phyloP scores from a whole-genome alignment of 2,888 invertebrate genomes.

The Cataglyphis cursor region DNA sequence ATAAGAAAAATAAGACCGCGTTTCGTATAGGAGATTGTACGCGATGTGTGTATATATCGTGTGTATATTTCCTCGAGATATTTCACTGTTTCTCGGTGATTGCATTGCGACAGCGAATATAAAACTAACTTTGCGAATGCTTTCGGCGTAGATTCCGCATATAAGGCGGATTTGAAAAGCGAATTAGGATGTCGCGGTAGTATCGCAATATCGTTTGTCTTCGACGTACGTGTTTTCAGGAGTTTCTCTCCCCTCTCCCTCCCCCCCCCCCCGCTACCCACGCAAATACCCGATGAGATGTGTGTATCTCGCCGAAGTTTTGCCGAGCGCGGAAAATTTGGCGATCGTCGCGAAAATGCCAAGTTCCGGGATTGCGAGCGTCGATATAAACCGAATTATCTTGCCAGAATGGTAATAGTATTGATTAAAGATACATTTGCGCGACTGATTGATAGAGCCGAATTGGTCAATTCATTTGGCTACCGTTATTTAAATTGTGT shows the following conservation, averaged over 20 bases:
- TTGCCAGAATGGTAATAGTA: not conserved
- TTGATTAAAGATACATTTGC: conserved; percentile 22
- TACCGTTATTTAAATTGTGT: conserved; percentile 30
- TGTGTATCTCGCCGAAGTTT: conserved; percentile 38
- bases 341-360: conserved; percentile 13
- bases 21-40: conserved; percentile 65
- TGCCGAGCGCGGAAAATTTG: conserved; percentile 60
- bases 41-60: conserved; percentile 58
- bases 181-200: conserved; percentile 74
- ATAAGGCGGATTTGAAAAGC: conserved; percentile 57
- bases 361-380: not conserved
- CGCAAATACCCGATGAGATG: conserved; percentile 65
- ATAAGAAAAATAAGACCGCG: conserved; percentile 66
- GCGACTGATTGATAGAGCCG: not conserved
- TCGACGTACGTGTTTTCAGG: conserved; percentile 59
- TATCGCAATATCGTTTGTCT: conserved; percentile 75
- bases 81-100: conserved; percentile 74
- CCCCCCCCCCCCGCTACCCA: not conserved
- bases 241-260: conserved; percentile 17
- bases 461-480: conserved; percentile 9
- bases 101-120: conserved; percentile 73
- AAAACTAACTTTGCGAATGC: conserved; percentile 79
- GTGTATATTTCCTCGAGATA: conserved; percentile 68
- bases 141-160: conserved; percentile 39
- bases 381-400: conserved; percentile 5